phyloP scores from a whole-genome alignment of 2,113 vertebrate species.

The Erinaceus europaeus region DNA sequence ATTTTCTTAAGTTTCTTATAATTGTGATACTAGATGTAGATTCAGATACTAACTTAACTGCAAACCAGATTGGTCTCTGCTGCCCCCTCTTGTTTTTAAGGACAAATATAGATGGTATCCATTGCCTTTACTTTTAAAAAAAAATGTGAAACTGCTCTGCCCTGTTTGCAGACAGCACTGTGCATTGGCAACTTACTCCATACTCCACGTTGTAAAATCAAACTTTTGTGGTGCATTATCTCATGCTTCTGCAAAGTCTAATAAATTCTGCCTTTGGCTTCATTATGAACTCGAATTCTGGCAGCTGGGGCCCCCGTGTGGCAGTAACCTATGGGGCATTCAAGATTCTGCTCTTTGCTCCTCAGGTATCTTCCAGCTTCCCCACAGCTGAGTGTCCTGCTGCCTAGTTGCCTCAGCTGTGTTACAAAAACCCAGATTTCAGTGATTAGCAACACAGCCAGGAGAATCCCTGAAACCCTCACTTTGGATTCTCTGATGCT shows the following conservation, averaged over 20 bases:
- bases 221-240: slow-evolving; percentile 72
- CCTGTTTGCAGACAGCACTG: slow-evolving; percentile 37
- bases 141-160: slow-evolving; percentile 65
- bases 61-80: slow-evolving; percentile 51
- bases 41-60: slow-evolving; percentile 59
- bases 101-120: not conserved
- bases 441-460: not conserved
- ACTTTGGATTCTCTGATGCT: not conserved
- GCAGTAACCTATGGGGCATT: not conserved
- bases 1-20: slow-evolving; percentile 77
- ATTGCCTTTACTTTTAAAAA: slow-evolving; percentile 62
- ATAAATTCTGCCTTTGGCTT: slow-evolving; percentile 67
- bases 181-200: slow-evolving; percentile 23
- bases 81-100: slow-evolving; percentile 28
- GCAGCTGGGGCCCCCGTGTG: too few species aligned
- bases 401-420: not conserved
- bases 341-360: not conserved
- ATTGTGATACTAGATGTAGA: slow-evolving; percentile 59
- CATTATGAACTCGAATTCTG: not conserved
- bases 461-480: not conserved
- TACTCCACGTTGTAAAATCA: slow-evolving; percentile 56
- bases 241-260: slow-evolving; percentile 48
- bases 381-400: rapidly evolving
- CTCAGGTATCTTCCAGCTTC: not conserved
- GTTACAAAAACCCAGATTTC: not conserved